These are phyloP conservation scores for Drosophila nigromelanica DNA, from an alignment of 1,140 invertebrate genomes.

Conservation along the genomic window DNA sequence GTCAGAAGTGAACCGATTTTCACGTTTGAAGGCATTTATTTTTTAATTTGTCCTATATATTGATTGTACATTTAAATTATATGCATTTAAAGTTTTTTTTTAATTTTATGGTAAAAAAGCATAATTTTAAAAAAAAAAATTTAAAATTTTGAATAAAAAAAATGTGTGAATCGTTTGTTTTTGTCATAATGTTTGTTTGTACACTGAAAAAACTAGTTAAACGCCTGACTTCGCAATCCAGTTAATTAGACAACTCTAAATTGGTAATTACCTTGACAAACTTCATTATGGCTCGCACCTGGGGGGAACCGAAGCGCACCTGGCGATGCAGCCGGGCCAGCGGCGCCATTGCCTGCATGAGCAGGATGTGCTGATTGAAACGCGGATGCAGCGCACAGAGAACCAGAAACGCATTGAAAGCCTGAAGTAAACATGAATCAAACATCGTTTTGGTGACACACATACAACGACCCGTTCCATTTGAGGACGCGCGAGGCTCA, in stretches of 20 bases:
- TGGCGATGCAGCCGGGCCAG: slow-evolving; percentile 86
- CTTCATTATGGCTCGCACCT: slow-evolving; percentile 67
- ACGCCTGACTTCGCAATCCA: background rate
- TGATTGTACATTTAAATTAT: no score
- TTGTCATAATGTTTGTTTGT: no score
- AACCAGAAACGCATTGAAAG: slow-evolving; percentile 85
- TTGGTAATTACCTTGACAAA: slow-evolving; percentile 75
- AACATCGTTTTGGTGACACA: background rate
- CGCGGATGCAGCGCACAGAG: slow-evolving; percentile 86
- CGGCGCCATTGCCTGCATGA: slow-evolving; percentile 88
- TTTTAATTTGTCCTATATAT: no score
- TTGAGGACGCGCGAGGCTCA: no score
- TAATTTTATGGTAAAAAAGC: no score
- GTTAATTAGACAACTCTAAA: background rate
- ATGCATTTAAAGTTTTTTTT: no score
- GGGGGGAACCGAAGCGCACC: slow-evolving; percentile 63
- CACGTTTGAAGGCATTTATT: no score
- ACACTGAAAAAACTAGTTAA: no score
- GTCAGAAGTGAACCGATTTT: no score
- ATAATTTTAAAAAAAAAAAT: no score
- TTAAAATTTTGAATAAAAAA: no score
- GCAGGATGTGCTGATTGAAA: slow-evolving; percentile 87
- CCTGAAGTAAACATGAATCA: slow-evolving; percentile 43
- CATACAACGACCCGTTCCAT: background rate
- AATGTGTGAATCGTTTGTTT: no score